A percentile compares a stretch with the other conserved stretches of the same genome.
phyloP scores from a whole-genome alignment of 2,113 vertebrate genomes.

The Benitochromis conjunctus region DNA sequence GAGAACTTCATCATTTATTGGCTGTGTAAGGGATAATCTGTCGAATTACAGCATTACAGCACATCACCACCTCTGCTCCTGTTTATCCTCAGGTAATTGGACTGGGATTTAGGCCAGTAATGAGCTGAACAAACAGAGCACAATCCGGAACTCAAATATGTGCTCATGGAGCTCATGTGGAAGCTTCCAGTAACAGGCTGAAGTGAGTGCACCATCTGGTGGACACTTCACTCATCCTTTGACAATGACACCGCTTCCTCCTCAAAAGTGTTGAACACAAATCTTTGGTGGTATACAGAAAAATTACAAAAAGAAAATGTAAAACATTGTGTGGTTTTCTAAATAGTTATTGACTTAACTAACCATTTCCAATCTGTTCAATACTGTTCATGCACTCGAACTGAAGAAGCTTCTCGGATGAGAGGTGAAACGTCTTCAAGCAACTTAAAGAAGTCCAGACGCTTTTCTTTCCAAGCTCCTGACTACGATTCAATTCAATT shows the following conservation, averaged over 20 bases:
- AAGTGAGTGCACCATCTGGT: conserved; percentile 31
- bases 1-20: background rate
- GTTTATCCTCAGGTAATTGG: conserved; percentile 36
- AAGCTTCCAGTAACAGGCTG: background rate
- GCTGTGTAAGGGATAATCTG: background rate
- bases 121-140: conserved; percentile 27
- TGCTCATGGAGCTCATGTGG: background rate
- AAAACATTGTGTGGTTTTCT: background rate
- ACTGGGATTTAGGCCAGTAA: conserved; percentile 21
- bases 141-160: conserved; percentile 1
- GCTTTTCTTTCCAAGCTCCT: too few species aligned
- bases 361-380: too few species aligned
- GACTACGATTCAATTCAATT: too few species aligned
- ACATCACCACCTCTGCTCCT: conserved; percentile 23
- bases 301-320: background rate
- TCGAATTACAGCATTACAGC: conserved; percentile 8
- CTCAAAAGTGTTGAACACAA: background rate
- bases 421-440: background rate
- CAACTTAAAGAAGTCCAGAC: background rate
- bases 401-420: background rate
- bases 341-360: fast-evolving
- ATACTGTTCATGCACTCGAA: background rate
- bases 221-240: background rate
- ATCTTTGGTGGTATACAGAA: background rate
- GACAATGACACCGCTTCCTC: background rate